Conservation (phyloP, 2,888 invertebrate genomes). For the Baronia brevicornis region DNA sequence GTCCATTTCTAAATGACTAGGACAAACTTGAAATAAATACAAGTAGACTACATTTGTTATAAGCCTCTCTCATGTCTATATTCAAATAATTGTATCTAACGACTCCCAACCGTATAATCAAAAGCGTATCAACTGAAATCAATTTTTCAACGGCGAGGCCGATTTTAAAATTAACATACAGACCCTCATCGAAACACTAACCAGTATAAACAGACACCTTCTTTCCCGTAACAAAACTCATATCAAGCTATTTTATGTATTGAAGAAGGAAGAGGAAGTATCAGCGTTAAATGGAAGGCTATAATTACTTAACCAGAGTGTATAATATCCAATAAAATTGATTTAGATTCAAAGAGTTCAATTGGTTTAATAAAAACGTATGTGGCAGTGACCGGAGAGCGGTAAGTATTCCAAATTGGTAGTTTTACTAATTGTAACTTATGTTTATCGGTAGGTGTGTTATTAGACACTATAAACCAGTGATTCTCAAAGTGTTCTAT, state of each 20-base stretch:
- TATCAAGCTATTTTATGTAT: background rate
- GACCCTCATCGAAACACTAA: slow-evolving; percentile 29
- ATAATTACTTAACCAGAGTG: slow-evolving; percentile 58
- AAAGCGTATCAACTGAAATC: slow-evolving; percentile 69
- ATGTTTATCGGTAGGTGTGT: slow-evolving; percentile 2
- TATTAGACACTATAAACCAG: slow-evolving; percentile 1
- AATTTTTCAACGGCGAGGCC: slow-evolving; percentile 64
- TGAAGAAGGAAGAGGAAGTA: slow-evolving; percentile 15
- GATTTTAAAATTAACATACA: slow-evolving; percentile 70
- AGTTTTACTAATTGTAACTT: slow-evolving; percentile 13
- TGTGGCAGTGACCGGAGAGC: background rate
- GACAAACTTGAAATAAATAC: too few species aligned
- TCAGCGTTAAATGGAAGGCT: slow-evolving; percentile 27
- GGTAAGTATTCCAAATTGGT: slow-evolving; percentile 9
- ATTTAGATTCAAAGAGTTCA: slow-evolving; percentile 55
- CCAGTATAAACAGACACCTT: slow-evolving; percentile 31
- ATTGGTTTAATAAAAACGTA: slow-evolving; percentile 33
- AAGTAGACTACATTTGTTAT: slow-evolving; percentile 24
- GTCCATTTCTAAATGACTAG: too few species aligned
- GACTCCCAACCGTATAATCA: slow-evolving; percentile 63
- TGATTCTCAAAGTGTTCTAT: too few species aligned
- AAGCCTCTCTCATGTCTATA: slow-evolving; percentile 29
- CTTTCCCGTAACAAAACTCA: slow-evolving; percentile 4
- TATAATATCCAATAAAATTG: slow-evolving; percentile 56
- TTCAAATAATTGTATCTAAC: slow-evolving; percentile 65